Evolutionary conservation across 2,113 vertebrate genomes (phyloP).

Genomic region (Cavia aperea): DNA sequence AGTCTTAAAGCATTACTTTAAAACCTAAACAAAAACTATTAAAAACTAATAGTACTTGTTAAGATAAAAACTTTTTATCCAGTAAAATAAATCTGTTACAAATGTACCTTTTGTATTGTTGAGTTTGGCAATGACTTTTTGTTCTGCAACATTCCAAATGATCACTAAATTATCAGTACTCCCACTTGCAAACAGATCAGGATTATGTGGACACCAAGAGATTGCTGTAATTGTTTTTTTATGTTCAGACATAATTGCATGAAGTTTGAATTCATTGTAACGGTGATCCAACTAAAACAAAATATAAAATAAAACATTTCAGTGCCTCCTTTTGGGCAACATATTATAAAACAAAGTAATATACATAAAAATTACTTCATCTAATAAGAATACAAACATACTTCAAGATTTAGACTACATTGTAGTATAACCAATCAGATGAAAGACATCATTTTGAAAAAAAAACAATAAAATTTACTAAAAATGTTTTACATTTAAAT

Average conservation of each 20-base stretch:
- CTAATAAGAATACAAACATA: background rate
- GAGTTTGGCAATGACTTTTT: slow-evolving; percentile 88
- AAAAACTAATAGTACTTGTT: background rate
- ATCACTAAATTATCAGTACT: slow-evolving; percentile 92
- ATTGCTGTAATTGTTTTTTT: slow-evolving; percentile 98
- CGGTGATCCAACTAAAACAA: slow-evolving; percentile 86
- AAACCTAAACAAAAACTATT: background rate
- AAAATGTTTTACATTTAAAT: background rate
- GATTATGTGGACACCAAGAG: slow-evolving; percentile 95
- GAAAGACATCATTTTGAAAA: background rate
- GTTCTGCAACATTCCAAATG: slow-evolving; percentile 94
- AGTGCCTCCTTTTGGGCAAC: slow-evolving; percentile 13
- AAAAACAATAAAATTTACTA: background rate
- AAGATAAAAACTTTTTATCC: slow-evolving; percentile 27
- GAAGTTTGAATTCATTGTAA: slow-evolving; percentile 95
- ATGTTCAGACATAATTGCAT: slow-evolving; percentile 97
- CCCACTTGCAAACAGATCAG: slow-evolving; percentile 91
- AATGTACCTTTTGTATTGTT: slow-evolving; percentile 91
- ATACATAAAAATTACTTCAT: background rate
- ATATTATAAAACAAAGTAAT: background rate
- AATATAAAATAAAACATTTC: slow-evolving; percentile 49
- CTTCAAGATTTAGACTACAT: slow-evolving; percentile 3
- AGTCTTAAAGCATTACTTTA: background rate
- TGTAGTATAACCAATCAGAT: background rate
- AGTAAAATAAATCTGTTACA: slow-evolving; percentile 21